Evolutionary conservation across 1,140 invertebrate species (phyloP).

Genomic region (Monomorium pharaonis): DNA sequence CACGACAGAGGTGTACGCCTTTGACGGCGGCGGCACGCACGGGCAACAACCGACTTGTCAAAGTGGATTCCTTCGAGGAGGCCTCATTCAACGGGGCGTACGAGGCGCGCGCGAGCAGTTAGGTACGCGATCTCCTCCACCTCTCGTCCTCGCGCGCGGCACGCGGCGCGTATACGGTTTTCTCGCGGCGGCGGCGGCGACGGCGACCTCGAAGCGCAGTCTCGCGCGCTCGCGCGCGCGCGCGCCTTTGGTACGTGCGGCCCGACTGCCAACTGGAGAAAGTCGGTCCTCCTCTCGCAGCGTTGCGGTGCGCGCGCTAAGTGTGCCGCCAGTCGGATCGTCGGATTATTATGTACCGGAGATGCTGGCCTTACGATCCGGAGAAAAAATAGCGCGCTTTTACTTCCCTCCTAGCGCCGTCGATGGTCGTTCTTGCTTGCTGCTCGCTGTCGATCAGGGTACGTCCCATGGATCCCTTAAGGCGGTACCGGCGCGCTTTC

Average conservation of each 20-base stretch:
- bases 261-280: conserved; percentile 72
- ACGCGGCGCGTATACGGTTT: conserved; percentile 45
- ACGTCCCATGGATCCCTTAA: neutral
- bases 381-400: conserved; percentile 15
- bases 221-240: too few species aligned
- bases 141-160: neutral
- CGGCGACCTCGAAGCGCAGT: conserved; percentile 52
- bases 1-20: too few species aligned
- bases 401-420: neutral
- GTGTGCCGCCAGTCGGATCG: conserved; percentile 72
- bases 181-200: too few species aligned
- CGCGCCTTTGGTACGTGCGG: too few species aligned
- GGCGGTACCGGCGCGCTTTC: too few species aligned
- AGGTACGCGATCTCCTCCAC: too few species aligned
- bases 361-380: conserved; percentile 2
- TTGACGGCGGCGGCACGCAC: conserved; percentile 4
- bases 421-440: neutral
- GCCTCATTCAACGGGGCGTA: conserved; percentile 14
- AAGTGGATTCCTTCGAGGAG: neutral
- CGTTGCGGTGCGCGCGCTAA: conserved; percentile 67
- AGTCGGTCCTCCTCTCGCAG: conserved; percentile 71
- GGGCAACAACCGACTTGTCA: neutral
- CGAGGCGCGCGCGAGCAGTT: too few species aligned
- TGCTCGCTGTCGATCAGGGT: neutral
- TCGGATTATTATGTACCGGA: neutral